Evolutionary conservation across 2,113 vertebrate species (phyloP).

Genomic region (Pterocles gutturalis): DNA sequence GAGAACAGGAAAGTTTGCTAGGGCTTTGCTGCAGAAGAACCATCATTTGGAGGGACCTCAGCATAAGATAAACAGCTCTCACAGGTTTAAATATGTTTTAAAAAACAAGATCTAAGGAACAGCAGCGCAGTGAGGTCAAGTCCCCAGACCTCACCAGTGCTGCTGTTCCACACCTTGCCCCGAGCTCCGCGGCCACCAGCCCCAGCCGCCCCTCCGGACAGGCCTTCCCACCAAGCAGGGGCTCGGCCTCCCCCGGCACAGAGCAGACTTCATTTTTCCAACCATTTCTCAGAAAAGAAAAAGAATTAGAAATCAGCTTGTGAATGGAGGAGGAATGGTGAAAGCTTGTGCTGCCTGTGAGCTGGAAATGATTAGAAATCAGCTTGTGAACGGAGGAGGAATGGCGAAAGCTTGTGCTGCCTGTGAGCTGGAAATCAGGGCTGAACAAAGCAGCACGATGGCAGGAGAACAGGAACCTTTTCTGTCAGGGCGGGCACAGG

Average conservation of each 20-base stretch:
- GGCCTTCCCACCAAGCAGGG: fast-evolving
- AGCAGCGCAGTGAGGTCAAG: not conserved
- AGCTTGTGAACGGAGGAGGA: not conserved
- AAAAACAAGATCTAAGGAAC: not conserved
- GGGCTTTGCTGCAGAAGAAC: not conserved
- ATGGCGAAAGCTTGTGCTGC: not conserved
- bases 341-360: not conserved
- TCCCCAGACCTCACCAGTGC: not conserved
- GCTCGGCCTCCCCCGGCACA: not conserved
- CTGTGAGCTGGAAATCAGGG: not conserved
- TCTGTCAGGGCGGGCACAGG: no score
- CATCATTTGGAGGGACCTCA: not conserved
- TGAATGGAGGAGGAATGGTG: not conserved
- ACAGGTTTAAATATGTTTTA: not conserved
- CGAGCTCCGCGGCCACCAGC: fast-evolving
- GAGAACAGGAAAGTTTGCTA: not conserved
- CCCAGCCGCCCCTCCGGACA: not conserved
- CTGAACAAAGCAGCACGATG: not conserved
- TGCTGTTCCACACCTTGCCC: not conserved
- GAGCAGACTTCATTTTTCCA: fast-evolving
- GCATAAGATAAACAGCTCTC: not conserved
- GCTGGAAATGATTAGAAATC: not conserved
- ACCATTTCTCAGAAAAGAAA: not conserved
- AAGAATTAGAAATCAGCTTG: not conserved
- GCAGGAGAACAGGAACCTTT: not conserved